Evolutionary conservation across 2,888 invertebrate genomes (phyloP).

Genomic region (Thyatira batis): DNA sequence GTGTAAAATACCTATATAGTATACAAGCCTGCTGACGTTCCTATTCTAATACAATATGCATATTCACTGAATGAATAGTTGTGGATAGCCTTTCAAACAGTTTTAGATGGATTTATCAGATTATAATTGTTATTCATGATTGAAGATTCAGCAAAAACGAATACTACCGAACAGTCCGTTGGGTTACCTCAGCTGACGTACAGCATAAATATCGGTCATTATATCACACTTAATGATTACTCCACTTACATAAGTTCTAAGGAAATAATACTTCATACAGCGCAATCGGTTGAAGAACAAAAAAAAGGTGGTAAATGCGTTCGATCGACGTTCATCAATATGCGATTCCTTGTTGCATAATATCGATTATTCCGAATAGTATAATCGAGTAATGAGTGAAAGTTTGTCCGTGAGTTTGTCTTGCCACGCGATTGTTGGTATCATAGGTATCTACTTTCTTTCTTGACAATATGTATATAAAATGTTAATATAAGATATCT

Average conservation of each 20-base stretch:
- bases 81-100: no score
- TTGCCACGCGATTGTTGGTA: slow-evolving; percentile 2
- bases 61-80: no score
- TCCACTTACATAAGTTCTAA: neutral
- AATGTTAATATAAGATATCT: no score
- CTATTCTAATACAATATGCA: no score
- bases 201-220: neutral
- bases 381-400: slow-evolving; percentile 21
- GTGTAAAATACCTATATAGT: no score
- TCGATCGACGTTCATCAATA: slow-evolving; percentile 21
- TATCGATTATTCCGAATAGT: slow-evolving; percentile 21
- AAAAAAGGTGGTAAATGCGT: slow-evolving; percentile 15
- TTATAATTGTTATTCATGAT: neutral
- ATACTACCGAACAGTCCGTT: neutral
- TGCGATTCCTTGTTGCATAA: slow-evolving; percentile 25
- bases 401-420: slow-evolving; percentile 13
- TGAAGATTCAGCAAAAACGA: neutral
- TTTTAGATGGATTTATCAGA: no score
- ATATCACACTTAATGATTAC: neutral
- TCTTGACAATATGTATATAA: no score
- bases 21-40: no score
- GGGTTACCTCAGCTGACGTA: neutral
- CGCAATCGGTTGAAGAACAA: neutral
- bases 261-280: slow-evolving; percentile 18
- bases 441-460: no score